A percentile compares a stretch with the other conserved stretches of the same genome.
Conservation (phyloP, 2,113 vertebrate species). For the Scalopus aquaticus region DNA sequence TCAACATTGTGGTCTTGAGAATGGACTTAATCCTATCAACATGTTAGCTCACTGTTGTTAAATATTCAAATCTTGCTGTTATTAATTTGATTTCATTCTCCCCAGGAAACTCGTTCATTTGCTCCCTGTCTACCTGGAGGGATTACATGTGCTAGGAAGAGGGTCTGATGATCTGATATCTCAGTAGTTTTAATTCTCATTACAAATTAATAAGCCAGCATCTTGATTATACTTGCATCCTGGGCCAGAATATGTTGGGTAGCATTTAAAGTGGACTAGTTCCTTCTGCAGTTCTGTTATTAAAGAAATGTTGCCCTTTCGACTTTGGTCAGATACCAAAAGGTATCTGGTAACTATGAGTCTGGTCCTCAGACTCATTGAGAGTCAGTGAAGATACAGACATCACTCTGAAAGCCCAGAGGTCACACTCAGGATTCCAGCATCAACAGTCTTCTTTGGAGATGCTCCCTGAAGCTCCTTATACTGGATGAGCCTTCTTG, state of each 20-base stretch:
- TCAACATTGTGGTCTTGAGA: background rate
- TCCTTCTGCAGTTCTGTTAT: background rate
- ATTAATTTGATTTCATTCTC: slow-evolving; percentile 42
- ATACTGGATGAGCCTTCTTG: background rate
- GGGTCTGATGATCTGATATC: slow-evolving; percentile 22
- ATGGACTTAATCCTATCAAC: background rate
- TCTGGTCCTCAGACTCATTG: background rate
- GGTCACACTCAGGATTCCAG: background rate
- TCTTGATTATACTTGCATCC: slow-evolving; percentile 18
- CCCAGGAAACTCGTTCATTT: background rate
- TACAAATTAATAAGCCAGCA: slow-evolving; percentile 22
- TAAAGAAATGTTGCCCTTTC: background rate
- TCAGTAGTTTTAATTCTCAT: slow-evolving; percentile 46
- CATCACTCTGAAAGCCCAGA: background rate
- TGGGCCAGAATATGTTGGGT: background rate
- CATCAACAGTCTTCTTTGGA: background rate
- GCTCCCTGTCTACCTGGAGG: background rate
- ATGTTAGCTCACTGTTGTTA: background rate
- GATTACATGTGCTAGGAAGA: background rate
- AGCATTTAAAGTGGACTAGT: background rate
- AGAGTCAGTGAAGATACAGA: background rate
- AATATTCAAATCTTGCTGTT: slow-evolving; percentile 9
- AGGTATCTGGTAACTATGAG: background rate
- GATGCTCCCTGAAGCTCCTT: background rate
- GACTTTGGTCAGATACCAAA: too few species aligned